Percentiles rank a stretch among this genome's conserved stretches.
phyloP scores from a whole-genome alignment of 2,888 invertebrate genomes.

The Toxonevra muliebris region DNA sequence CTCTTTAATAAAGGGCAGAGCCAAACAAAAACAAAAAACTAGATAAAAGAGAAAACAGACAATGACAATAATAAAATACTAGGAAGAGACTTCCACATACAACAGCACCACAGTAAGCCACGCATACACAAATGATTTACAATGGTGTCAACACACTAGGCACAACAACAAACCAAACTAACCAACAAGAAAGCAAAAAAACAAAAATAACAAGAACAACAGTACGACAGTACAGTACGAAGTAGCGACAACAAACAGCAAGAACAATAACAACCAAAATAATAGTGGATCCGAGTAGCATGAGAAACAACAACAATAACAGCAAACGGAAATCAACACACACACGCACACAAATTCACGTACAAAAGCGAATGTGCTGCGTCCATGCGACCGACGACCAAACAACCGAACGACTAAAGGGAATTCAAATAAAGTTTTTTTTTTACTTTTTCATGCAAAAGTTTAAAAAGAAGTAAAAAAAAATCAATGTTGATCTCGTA shows the following conservation, averaged over 20 bases:
- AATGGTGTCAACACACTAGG: no score
- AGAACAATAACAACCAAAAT: neutral
- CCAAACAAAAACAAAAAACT: neutral
- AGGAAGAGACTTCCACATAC: neutral
- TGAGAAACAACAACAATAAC: neutral
- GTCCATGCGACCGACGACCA: neutral
- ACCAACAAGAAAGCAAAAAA: neutral
- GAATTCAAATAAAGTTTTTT: neutral
- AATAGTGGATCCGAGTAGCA: neutral
- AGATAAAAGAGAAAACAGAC: neutral
- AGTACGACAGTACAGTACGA: neutral
- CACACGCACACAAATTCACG: neutral
- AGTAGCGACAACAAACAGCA: neutral
- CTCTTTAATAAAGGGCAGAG: slow-evolving; percentile 8
- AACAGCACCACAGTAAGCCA: neutral
- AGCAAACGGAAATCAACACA: neutral
- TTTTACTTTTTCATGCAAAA: neutral
- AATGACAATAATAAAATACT: neutral
- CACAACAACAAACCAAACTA: no score
- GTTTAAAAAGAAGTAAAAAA: slow-evolving; percentile 31
- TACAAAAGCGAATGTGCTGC: neutral
- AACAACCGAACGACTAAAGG: neutral
- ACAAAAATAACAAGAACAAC: neutral
- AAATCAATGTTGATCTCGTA: slow-evolving; percentile 47
- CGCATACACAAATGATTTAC: no score